Evolutionary conservation across 2,797 vertebrate genomes (phyloP).

Genomic region (Schizothorax lantsangensis): DNA sequence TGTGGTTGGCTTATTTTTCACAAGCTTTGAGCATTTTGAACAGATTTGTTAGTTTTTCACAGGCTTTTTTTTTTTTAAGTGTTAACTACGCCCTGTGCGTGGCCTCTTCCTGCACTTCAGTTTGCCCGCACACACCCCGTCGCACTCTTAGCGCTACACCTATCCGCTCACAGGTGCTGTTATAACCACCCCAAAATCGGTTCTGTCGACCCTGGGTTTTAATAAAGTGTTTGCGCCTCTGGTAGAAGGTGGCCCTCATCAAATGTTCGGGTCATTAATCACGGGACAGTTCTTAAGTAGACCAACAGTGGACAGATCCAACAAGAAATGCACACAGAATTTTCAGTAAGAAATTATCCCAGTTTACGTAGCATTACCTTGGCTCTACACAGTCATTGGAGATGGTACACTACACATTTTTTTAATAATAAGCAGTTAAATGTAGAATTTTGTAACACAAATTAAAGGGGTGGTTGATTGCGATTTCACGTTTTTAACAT

Average conservation of each 20-base stretch:
- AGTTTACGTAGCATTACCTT: not conserved
- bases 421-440: not conserved
- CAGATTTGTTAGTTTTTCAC: conserved; percentile 65
- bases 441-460: not conserved
- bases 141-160: conserved; percentile 11
- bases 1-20: conserved; percentile 58
- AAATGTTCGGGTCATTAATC: not conserved
- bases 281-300: not conserved
- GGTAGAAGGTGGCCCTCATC: not conserved
- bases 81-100: conserved; percentile 77
- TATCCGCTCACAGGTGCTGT: conserved; percentile 19
- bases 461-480: not conserved
- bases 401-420: not conserved
- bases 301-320: not conserved
- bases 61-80: conserved; percentile 70
- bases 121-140: conserved; percentile 47
- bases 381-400: not conserved
- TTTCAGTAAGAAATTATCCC: not conserved
- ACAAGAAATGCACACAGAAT: not conserved
- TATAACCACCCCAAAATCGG: conserved; percentile 13
- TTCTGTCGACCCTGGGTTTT: not conserved
- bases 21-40: conserved; percentile 62
- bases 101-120: conserved; percentile 75
- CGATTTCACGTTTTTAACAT: too few species aligned
- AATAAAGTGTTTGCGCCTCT: not conserved